Base-by-base conservation (phyloP, 2,888 invertebrate genomes). In the Vesta saturnalis region DNA sequence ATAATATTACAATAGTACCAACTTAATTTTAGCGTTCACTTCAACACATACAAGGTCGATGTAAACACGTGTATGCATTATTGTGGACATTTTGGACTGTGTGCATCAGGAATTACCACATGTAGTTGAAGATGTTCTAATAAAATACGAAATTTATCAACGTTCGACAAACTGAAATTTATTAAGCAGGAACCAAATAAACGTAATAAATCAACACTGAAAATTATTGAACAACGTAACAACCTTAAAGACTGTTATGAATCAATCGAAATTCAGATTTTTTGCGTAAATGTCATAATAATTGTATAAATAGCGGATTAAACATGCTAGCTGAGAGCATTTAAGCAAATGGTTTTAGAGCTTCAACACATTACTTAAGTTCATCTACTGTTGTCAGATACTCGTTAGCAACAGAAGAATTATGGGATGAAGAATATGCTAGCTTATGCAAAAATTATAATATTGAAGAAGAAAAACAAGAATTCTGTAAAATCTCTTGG, bases 391-490 rank as follows among this genome's bases (percentile, higher is more conserved):
- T 30, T 30, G 30, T 30, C 30, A 30, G 5, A 30, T 30, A 30
- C 23, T 23, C 23, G 3, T 23, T 23, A 23, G 4, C 23, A 23
- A 23, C 23, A 23, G 23, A 23, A 23, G 23, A 23, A 23, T 43
- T 43, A 43, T 43, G 43, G 43, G 43, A 43, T 43, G 43, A 43
- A 8, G 43, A 43, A 43, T 43, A 43, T 43, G 43, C 43, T 43
- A 43, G 10, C 43, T 43, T 43, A 43, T 43, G 43, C 43, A 43
- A 43, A 43, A 43, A 43, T 3, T 43, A 43, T 43, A 43, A 43
- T 43, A 43, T 43, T 43, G 43, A 43, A 43, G 43, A 43, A 43
- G 43, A 43, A 43, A 43, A 43, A 43, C 43, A 43, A 43, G 43
- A 43, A 43, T 43, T 43, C 10, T 43, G 10, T 43, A 43, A 43